phyloP scores from a whole-genome alignment of 2,797 vertebrate species.

The Molossus alvarezi region DNA sequence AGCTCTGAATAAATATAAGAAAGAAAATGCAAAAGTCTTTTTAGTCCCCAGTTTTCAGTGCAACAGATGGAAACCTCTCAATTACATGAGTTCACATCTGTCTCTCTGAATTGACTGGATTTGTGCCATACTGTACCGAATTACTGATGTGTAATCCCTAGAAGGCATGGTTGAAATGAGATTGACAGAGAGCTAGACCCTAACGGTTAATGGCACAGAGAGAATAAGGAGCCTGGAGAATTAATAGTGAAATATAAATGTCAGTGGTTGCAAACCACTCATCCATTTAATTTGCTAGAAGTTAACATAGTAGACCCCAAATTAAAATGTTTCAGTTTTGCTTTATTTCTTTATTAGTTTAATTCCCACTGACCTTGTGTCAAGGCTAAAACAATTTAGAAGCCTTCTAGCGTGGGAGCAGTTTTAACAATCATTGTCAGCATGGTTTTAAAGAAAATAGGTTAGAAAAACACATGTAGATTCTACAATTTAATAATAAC shows the following conservation, averaged over 20 bases:
- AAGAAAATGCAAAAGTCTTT: background rate
- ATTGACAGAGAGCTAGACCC: slow-evolving; percentile 2
- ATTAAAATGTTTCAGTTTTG: slow-evolving; percentile 58
- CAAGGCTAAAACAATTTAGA: slow-evolving; percentile 20
- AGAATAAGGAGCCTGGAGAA: background rate
- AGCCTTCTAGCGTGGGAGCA: background rate
- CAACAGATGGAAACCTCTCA: slow-evolving; percentile 54
- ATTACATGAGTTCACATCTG: slow-evolving; percentile 20
- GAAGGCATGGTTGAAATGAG: slow-evolving; percentile 51
- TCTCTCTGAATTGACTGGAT: background rate
- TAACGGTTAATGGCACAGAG: background rate
- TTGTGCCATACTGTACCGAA: background rate
- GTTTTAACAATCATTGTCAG: slow-evolving; percentile 13
- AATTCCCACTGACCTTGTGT: slow-evolving; percentile 54
- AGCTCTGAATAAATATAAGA: background rate
- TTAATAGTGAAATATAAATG: background rate
- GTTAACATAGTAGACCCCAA: slow-evolving; percentile 36
- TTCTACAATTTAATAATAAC: background rate
- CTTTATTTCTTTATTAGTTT: slow-evolving; percentile 75
- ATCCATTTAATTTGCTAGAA: slow-evolving; percentile 61
- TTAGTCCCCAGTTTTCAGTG: background rate
- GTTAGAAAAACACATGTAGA: background rate
- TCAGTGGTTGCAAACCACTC: slow-evolving; percentile 55
- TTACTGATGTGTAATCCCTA: background rate
- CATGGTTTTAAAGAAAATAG: slow-evolving; percentile 16